Evolutionary conservation across 1,140 invertebrate species (phyloP), one percentile per base, ranked within the genome.

Genomic region (Megalopta genalis): DNA sequence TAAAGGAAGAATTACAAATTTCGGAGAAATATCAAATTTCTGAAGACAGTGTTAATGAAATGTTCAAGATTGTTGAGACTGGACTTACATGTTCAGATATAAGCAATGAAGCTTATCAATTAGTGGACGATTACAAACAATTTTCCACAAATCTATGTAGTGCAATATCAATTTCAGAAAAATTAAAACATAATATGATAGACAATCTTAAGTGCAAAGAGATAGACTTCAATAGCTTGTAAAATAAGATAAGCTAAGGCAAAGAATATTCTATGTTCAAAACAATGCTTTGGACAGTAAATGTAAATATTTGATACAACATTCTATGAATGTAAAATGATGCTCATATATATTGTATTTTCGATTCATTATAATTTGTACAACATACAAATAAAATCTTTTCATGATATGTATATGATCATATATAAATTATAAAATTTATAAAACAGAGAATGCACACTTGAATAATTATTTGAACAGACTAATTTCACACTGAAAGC

Each of bases 1-100:
- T 92, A 12, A 88, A 90, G 68, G 75, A 91, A 64, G 91, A 92
- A 85, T 60, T 90, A 16, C 68, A 86, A 71, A 39, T 77, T 21
- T 37, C 82, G 57, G 77, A 89, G 23, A 52, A 89, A 39, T 84
- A 86, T 69, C 70, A 86, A 66, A 67, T 80, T 23, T 76, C 71
- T 52, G 60, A 78, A 64, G 73, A 86, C 1, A 71, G 66, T 46
- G 67, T 68, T 8, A 85, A 81, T 27, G 81, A 59, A 23, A 63
- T 88, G 59, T 85, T 71, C 42, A 39, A 69, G n/a, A 66, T 85
- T 2, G 83, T 87, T 49, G 81, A 91, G 39, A 83, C 79, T 78
- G 71, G 42, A 4, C 62, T 79, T 18, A 23, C 46, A 4, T 63
- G 62, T 59, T 27, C 80, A 18, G 57, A 87, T 32, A 0, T 76